Conservation (phyloP, 2,888 invertebrate genomes). For the Lasius platythorax region DNA sequence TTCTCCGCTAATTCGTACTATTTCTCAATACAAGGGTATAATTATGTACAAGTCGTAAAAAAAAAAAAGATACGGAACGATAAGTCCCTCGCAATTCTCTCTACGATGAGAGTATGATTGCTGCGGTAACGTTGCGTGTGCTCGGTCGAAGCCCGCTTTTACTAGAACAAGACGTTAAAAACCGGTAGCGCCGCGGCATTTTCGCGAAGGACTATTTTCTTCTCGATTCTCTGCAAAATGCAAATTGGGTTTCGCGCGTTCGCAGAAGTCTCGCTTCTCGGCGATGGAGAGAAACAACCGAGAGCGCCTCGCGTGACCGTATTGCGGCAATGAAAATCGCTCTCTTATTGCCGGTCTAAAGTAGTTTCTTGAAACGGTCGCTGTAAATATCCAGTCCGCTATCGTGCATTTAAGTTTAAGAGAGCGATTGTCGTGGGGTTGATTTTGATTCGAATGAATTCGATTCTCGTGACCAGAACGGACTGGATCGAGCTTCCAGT, state of each 20-base stretch:
- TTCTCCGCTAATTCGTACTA: background rate
- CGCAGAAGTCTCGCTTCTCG: conserved; percentile 32
- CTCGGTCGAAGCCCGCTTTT: conserved; percentile 11
- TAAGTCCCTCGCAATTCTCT: background rate
- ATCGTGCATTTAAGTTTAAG: conserved; percentile 33
- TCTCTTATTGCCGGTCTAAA: conserved; percentile 55
- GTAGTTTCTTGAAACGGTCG: conserved; percentile 63
- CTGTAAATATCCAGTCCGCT: conserved; percentile 45
- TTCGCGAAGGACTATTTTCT: conserved; percentile 32
- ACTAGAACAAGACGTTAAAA: conserved; percentile 23
- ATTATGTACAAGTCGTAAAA: background rate
- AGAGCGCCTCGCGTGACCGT: conserved; percentile 62
- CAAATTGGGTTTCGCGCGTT: conserved; percentile 57
- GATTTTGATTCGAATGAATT: conserved; percentile 20
- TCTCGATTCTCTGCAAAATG: conserved; percentile 54
- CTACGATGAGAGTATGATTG: background rate
- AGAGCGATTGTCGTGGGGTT: conserved; percentile 24
- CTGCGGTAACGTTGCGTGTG: background rate
- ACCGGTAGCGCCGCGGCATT: conserved; percentile 23
- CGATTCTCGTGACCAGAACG: conserved; percentile 20
- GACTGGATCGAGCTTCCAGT: background rate
- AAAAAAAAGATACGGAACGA: background rate
- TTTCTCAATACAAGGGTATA: background rate
- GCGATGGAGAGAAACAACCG: conserved; percentile 25
- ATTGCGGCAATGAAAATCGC: conserved; percentile 53